phyloP scores from a whole-genome alignment of 2,797 vertebrate species.

The Gymnothorax javanicus region DNA sequence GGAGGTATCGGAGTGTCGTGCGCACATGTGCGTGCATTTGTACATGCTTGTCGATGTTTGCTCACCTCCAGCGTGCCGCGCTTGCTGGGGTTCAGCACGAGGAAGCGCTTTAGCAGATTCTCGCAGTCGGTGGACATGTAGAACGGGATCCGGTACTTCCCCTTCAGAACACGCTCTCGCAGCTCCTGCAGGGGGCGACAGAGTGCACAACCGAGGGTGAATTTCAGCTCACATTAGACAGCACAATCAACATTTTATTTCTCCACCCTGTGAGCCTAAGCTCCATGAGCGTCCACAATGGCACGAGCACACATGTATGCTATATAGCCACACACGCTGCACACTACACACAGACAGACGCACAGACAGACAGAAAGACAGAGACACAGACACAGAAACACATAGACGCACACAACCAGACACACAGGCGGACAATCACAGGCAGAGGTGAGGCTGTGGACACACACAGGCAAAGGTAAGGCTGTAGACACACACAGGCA shows the following conservation, averaged over 20 bases:
- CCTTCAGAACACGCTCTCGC: conserved; percentile 83
- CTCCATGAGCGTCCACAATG: no score
- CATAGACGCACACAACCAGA: conserved; percentile 1
- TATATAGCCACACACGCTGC: not conserved
- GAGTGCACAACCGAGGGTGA: conserved; percentile 15
- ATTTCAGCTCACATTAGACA: no score
- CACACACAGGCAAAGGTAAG: no score
- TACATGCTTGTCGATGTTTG: not conserved
- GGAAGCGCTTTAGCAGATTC: conserved; percentile 88
- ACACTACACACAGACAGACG: not conserved
- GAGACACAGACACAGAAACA: not conserved
- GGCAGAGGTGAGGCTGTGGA: no score
- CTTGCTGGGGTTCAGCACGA: conserved; percentile 88
- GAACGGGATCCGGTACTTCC: conserved; percentile 89
- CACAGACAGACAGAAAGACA: not conserved
- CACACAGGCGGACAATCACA: conserved; percentile 11
- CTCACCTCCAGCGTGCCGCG: conserved; percentile 88
- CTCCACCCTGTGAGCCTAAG: no score
- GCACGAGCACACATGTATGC: no score
- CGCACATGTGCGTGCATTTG: not conserved
- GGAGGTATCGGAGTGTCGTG: not conserved
- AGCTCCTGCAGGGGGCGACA: conserved; percentile 72
- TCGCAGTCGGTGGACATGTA: conserved; percentile 94
- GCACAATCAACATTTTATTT: no score
- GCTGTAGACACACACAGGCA: no score